A percentile compares a stretch with the other conserved stretches of the same genome.
phyloP scores from a whole-genome alignment of 2,888 invertebrate species.

The Ichneumoninae sp. region DNA sequence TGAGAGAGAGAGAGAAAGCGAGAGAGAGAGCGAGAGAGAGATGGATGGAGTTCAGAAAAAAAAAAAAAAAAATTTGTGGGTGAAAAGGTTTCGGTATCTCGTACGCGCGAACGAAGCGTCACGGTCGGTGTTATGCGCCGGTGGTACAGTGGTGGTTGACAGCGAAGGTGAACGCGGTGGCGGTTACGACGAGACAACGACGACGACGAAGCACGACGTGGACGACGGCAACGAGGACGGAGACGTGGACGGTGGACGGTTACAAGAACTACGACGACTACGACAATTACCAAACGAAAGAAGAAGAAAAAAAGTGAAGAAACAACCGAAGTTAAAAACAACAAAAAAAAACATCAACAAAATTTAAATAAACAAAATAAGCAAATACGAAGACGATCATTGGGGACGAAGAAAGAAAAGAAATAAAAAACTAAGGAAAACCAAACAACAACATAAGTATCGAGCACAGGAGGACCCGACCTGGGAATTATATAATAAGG shows the following conservation, averaged over 20 bases:
- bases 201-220: conserved; percentile 62
- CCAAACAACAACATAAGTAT: not conserved
- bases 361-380: not conserved
- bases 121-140: conserved; percentile 78
- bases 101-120: conserved; percentile 57
- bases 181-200: conserved; percentile 55
- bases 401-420: conserved; percentile 22
- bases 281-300: conserved; percentile 42
- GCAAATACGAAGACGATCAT: conserved; percentile 32
- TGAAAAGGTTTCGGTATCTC: conserved; percentile 53
- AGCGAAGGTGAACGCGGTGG: conserved; percentile 70
- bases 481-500: conserved; percentile 1
- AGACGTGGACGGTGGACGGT: conserved; percentile 39
- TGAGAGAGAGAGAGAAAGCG: conserved; percentile 29
- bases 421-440: conserved; percentile 16
- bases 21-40: conserved; percentile 37
- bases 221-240: conserved; percentile 53
- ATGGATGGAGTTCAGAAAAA: not conserved
- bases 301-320: conserved; percentile 10
- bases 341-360: not conserved
- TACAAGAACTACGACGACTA: conserved; percentile 56
- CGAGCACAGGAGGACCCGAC: not conserved
- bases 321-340: not conserved
- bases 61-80: conserved; percentile 19
- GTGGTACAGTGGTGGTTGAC: conserved; percentile 78